Percentiles rank a stretch among this genome's conserved stretches.
phyloP scores from a whole-genome alignment of 1,140 invertebrate species.

The Sycobia sp. region DNA sequence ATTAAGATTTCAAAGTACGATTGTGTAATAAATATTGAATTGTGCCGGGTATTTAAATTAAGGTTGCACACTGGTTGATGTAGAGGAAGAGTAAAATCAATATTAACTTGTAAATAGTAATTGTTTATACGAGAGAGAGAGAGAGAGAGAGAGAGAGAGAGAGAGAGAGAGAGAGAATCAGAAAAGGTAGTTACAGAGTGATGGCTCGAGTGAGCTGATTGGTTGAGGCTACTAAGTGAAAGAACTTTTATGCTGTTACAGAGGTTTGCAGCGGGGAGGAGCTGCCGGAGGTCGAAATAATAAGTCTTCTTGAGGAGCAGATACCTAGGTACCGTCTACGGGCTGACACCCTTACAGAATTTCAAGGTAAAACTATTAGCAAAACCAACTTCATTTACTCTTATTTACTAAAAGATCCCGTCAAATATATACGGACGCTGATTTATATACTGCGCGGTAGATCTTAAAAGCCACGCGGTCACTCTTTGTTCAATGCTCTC shows the following conservation, averaged over 20 bases:
- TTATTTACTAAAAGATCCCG: no score
- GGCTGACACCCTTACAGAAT: conserved; percentile 92
- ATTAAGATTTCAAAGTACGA: no score
- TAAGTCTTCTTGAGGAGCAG: conserved; percentile 92
- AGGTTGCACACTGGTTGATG: conserved; percentile 8
- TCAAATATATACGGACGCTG: no score
- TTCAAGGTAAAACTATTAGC: conserved; percentile 71
- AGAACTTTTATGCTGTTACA: conserved; percentile 52
- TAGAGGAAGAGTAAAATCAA: conserved; percentile 17
- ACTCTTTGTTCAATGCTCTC: no score
- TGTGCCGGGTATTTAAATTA: conserved; percentile 5
- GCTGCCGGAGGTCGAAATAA: conserved; percentile 91
- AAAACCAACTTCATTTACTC: neutral
- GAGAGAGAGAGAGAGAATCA: neutral
- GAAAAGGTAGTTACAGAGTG: no score
- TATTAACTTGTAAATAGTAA: conserved; percentile 10
- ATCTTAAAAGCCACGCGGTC: no score
- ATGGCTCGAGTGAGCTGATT: conserved; percentile 15
- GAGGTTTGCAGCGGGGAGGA: conserved; percentile 86
- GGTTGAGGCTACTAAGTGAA: conserved; percentile 16
- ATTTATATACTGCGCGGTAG: no score
- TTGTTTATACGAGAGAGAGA: neutral
- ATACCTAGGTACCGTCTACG: conserved; percentile 92
- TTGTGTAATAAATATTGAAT: no score
- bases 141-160: neutral